Evolutionary conservation across 2,113 vertebrate genomes (phyloP), one percentile per base, ranked within the genome.

Genomic region (Phalacrocorax brasilianus): DNA sequence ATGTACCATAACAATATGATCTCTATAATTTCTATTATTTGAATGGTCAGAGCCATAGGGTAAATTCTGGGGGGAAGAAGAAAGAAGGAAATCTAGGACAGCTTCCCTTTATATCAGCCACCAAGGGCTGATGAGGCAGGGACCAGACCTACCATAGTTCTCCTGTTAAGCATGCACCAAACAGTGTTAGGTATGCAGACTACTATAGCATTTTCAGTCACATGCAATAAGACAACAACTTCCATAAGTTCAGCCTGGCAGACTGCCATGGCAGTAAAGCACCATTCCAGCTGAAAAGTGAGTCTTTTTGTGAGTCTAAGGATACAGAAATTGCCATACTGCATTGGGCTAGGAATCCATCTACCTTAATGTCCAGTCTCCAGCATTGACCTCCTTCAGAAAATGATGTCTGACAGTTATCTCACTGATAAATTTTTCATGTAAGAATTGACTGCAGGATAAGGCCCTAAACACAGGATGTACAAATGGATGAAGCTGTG

Each of bases 321-420:
- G 50, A 66, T 81, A 62, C 45, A 82, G 76, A 84, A 93, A 92
- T 78, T 89, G 88, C 76, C 42, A 66, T 45, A 66, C 47, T 92
- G 15, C 53, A 70, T 62, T 75, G 81, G 74, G 16, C 61, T 32
- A 33, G 77, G n/a, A 85, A 92, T 89, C 80, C n/a, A 62, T 91
- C 91, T 85, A 66, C 66, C 78, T 88, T 87, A 87, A 87, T 72
- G 45, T 85, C 89, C 80, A 56, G 66, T 92, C 66, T 91, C 40
- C 56, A 92, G 33, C 58, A 38, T 1, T 88, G 86, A 76, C 62
- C 81, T 96, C 85, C 77, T 79, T 93, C 83, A 91, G 63, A 84
- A 88, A 93, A 93, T 81, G 23, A 91, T 92, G 56, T 78, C 73
- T 95, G 84, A 65, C 61, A 65, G 80, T 72, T 92, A 94, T 89